phyloP scores from a whole-genome alignment of 2,797 vertebrate genomes.

The Mus caroli region DNA sequence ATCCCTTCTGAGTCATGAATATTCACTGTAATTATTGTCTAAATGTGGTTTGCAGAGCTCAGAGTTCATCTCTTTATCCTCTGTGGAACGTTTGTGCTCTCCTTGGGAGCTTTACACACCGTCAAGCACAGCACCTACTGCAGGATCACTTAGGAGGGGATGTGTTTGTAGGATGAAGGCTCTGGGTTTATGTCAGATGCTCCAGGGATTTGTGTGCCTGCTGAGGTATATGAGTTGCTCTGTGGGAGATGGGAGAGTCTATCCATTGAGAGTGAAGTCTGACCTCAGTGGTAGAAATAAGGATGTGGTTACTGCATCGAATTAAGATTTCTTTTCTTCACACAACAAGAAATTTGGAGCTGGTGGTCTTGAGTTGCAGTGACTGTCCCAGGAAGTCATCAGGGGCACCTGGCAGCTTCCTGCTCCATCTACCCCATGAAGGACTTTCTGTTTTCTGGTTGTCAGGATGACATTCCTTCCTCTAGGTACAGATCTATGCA shows the following conservation, averaged over 20 bases:
- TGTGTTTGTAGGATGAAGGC: no score
- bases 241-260: not conserved
- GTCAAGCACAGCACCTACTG: not conserved
- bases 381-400: not conserved
- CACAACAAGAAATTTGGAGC: not conserved
- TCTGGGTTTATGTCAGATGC: not conserved
- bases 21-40: not conserved
- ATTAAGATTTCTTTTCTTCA: conserved; percentile 14
- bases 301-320: not conserved
- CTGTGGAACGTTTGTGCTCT: not conserved
- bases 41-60: not conserved
- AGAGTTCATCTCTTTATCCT: not conserved
- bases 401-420: not conserved
- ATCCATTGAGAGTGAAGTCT: not conserved
- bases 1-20: not conserved
- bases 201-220: not conserved
- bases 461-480: not conserved
- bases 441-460: not conserved
- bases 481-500: not conserved
- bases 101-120: not conserved
- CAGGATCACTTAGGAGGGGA: not conserved
- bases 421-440: not conserved
- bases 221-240: not conserved
- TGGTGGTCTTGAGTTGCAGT: not conserved
- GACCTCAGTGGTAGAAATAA: conserved; percentile 11